Base-by-base conservation (phyloP, 2,113 vertebrate species). In the Ophiodon elongatus region DNA sequence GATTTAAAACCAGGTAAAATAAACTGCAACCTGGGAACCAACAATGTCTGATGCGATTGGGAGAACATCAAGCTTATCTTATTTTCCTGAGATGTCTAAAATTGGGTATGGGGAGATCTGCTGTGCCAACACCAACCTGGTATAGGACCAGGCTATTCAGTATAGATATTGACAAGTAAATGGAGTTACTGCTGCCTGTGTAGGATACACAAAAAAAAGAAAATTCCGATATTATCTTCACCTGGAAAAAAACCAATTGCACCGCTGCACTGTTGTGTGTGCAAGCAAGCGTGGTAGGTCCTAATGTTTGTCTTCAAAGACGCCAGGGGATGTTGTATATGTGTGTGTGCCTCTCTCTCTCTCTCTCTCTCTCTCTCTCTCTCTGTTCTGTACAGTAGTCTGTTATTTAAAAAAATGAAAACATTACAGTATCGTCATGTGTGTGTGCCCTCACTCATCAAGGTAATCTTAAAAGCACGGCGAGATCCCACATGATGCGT, bases 181-280 rank as follows among this genome's bases (percentile, higher is more conserved):
- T 87, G 47, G 56, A 73, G 77, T 83, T 64, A 64, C 71, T 72
- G 63, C 63, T 50, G 84, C 70, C 35, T 86, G 37, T 76, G 77
- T 70, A 25, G 31, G 64, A 82, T 50, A 72, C 69, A 80, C 80
- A 56, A 3, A 25, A n/a, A 82, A 82, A 81, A 86, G 64, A 67
- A 81, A 83, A 79, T 66, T 83, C 60, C 67, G 80, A 87, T 83
- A 78, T 67, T 67, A 80, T 83, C 77, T 78, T 81, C 76, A 69
- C 80, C 59, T 27, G 19, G 15, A 74, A 73, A 73, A 59, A 27
- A 1, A 4, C 11, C 45, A 1, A 35, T 31, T 76, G 50, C 64
- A 47, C 11, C 1, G n/a, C 9, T 65, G 25, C 47, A 54, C 21
- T 63, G n/a, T 21, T 59, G 67, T 71, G 33, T 73, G 52, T 52